Percentiles rank a stretch among this genome's conserved stretches.
phyloP scores from a whole-genome alignment of 2,888 invertebrate species.

The Cancer borealis region DNA sequence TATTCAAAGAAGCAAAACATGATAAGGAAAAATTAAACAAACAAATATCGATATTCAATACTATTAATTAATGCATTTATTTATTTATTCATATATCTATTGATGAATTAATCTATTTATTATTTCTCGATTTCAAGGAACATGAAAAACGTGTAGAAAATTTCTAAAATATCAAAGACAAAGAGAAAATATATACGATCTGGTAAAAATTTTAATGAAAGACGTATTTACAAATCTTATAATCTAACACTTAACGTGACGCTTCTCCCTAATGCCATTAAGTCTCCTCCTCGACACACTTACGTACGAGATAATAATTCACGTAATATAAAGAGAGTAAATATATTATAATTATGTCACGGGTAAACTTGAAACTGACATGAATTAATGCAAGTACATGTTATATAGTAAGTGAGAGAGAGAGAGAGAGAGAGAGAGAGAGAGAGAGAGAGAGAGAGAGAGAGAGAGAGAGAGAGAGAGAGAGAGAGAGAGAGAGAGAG shows the following conservation, averaged over 20 bases:
- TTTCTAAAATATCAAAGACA: too few species aligned
- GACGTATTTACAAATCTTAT: neutral
- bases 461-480: neutral
- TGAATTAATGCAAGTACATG: too few species aligned
- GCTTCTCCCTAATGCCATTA: neutral
- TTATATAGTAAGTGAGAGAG: neutral
- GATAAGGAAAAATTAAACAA: neutral
- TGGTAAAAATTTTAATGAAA: neutral
- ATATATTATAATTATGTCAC: too few species aligned
- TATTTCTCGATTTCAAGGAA: too few species aligned
- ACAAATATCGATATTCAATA: neutral
- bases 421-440: conserved; percentile 23
- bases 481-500: conserved; percentile 11
- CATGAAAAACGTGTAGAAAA: too few species aligned
- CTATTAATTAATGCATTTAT: neutral
- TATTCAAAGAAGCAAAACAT: neutral
- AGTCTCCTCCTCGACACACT: conserved; percentile 30
- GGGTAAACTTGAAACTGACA: too few species aligned
- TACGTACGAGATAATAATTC: neutral
- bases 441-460: neutral
- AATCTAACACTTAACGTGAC: neutral
- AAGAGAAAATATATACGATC: neutral
- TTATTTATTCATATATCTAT: neutral
- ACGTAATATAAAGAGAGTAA: too few species aligned
- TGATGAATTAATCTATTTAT: too few species aligned